A percentile compares a stretch with the other conserved stretches of the same genome.
phyloP scores from a whole-genome alignment of 2,113 vertebrate species.

The Coptodon rendalli region DNA sequence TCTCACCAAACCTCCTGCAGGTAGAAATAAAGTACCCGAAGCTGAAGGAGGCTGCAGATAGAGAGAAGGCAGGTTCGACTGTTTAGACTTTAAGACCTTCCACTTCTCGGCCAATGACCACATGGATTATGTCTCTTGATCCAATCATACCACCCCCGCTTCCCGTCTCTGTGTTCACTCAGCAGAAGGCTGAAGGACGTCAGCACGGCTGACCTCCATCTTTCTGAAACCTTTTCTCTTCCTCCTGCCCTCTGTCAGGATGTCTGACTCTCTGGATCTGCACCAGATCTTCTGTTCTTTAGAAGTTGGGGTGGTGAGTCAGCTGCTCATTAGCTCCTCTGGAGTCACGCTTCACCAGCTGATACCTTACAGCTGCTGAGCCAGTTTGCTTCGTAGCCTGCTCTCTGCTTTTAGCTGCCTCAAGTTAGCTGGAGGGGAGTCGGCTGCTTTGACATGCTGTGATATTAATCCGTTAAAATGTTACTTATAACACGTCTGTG shows the following conservation, averaged over 20 bases:
- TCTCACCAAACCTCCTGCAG: background rate
- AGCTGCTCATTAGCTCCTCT: background rate
- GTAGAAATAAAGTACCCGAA: background rate
- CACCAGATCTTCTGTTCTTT: constrained; percentile 56
- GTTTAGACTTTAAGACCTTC: background rate
- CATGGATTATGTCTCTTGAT: constrained; percentile 19
- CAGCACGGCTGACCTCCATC: background rate
- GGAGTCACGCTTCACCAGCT: background rate
- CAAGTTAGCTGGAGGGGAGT: background rate
- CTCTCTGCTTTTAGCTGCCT: background rate
- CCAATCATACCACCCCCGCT: background rate
- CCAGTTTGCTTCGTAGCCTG: background rate
- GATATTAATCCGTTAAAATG: background rate
- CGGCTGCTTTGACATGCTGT: background rate
- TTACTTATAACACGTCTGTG: fast-evolving
- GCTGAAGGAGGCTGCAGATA: background rate
- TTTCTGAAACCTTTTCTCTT: background rate
- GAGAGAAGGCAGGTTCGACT: background rate
- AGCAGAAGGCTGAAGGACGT: background rate
- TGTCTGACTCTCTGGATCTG: constrained; percentile 54
- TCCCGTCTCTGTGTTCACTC: background rate
- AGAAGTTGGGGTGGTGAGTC: constrained; percentile 56
- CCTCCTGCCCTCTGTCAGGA: constrained; percentile 18
- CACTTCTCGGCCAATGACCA: background rate
- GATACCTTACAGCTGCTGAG: background rate